A percentile compares a stretch with the other conserved stretches of the same genome.
Conservation (phyloP, 1,140 invertebrate species). For the Chionoecetes opilio region DNA sequence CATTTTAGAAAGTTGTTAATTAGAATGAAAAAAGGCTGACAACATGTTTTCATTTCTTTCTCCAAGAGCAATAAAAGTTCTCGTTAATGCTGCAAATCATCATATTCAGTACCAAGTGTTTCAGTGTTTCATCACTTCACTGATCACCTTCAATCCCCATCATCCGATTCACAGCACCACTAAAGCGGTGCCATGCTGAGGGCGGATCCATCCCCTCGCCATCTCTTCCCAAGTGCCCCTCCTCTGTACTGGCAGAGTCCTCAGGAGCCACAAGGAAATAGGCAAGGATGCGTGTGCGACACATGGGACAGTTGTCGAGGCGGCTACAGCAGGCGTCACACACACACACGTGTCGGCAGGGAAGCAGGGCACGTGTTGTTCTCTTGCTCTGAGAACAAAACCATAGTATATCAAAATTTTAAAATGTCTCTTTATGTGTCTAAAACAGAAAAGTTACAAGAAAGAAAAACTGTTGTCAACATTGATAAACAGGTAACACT, state of each 20-base stretch:
- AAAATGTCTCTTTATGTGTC: no score
- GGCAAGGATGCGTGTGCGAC: slow-evolving; percentile 90
- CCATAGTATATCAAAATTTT: no score
- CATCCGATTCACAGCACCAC: slow-evolving; percentile 40
- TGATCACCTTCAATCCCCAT: background rate
- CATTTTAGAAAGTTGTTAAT: no score
- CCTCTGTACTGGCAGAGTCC: background rate
- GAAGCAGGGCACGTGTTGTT: slow-evolving; percentile 90
- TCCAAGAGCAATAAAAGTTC: no score
- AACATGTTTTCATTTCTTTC: no score
- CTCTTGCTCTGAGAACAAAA: slow-evolving; percentile 83
- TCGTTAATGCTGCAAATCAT: no score
- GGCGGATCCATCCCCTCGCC: background rate
- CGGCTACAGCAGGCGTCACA: slow-evolving; percentile 90
- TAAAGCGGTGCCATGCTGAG: slow-evolving; percentile 42
- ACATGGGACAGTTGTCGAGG: slow-evolving; percentile 92
- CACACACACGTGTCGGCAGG: slow-evolving; percentile 93
- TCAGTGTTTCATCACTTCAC: no score
- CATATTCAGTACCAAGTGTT: no score
- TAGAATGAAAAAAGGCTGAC: no score
- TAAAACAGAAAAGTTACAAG: no score
- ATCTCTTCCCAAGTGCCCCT: background rate
- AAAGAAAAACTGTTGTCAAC: no score
- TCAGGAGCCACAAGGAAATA: slow-evolving; percentile 86
- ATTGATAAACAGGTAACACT: no score